phyloP scores from a whole-genome alignment of 2,888 invertebrate genomes.

The Nasonovia ribisnigri region DNA sequence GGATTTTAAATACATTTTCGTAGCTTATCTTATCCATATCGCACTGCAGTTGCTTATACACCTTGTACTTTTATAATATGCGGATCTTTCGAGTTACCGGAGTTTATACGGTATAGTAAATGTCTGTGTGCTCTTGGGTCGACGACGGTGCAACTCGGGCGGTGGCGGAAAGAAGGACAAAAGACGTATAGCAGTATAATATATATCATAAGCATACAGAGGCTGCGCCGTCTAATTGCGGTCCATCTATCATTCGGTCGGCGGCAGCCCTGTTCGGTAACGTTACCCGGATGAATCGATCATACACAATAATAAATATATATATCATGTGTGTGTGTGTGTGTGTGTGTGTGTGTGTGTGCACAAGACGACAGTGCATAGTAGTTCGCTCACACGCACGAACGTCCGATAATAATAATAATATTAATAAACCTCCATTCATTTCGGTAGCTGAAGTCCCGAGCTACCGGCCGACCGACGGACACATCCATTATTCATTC shows the following conservation, averaged over 20 bases:
- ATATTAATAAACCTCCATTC: slow-evolving; percentile 64
- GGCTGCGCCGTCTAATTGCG: slow-evolving; percentile 57
- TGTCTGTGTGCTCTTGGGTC: not conserved
- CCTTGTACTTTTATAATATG: not conserved
- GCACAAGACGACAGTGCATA: not conserved
- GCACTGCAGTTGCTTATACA: not conserved
- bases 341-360: not conserved
- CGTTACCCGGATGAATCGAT: slow-evolving; percentile 64
- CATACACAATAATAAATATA: slow-evolving; percentile 61
- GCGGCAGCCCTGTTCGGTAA: slow-evolving; percentile 52
- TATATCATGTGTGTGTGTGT: not conserved
- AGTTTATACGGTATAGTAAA: not conserved
- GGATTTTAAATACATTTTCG: not conserved
- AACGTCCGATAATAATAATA: slow-evolving; percentile 61
- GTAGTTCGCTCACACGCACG: slow-evolving; percentile 27
- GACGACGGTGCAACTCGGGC: not conserved
- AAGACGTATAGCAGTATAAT: slow-evolving; percentile 25
- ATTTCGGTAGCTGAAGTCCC: slow-evolving; percentile 61
- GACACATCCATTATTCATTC: slow-evolving; percentile 63
- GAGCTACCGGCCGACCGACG: slow-evolving; percentile 55
- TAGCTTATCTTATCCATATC: not conserved
- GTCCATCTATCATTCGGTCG: slow-evolving; percentile 63
- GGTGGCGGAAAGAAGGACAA: slow-evolving; percentile 26
- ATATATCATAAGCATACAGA: slow-evolving; percentile 21
- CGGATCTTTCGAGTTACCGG: not conserved